Conservation (phyloP, 2,113 vertebrate species). For the Ochotona princeps region DNA sequence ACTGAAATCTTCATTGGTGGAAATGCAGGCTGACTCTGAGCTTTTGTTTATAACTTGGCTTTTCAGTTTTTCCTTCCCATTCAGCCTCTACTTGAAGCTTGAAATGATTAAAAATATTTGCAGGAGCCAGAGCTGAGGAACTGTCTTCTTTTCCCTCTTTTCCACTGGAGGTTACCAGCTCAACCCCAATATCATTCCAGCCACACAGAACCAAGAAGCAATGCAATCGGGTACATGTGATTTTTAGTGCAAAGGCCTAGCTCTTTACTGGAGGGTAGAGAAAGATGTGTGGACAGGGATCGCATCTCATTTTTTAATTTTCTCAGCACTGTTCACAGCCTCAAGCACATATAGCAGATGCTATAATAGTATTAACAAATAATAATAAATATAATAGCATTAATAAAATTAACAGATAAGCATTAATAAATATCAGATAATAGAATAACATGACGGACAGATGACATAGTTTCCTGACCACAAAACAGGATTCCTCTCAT, state of each 20-base stretch:
- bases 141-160: not conserved
- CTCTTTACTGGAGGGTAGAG: not conserved
- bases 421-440: conserved; percentile 58
- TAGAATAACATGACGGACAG: conserved; percentile 1
- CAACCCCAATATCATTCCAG: not conserved
- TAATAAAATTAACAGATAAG: not conserved
- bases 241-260: not conserved
- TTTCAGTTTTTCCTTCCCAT: conserved; percentile 54
- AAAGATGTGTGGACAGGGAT: not conserved
- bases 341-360: not conserved
- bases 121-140: conserved; percentile 23
- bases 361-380: conserved; percentile 60
- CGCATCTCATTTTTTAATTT: not conserved
- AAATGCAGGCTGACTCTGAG: conserved; percentile 8
- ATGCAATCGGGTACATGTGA: not conserved
- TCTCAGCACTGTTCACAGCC: not conserved
- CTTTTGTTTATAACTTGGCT: conserved; percentile 60
- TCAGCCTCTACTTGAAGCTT: conserved; percentile 24
- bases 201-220: not conserved
- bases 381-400: conserved; percentile 14
- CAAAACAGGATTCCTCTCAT: conserved; percentile 55
- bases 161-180: not conserved
- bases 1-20: not conserved
- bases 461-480: conserved; percentile 51
- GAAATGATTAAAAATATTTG: conserved; percentile 61